A percentile compares a stretch with the other conserved stretches of the same genome.
phyloP scores from a whole-genome alignment of 2,888 invertebrate species.

The Chloromyia formosa region DNA sequence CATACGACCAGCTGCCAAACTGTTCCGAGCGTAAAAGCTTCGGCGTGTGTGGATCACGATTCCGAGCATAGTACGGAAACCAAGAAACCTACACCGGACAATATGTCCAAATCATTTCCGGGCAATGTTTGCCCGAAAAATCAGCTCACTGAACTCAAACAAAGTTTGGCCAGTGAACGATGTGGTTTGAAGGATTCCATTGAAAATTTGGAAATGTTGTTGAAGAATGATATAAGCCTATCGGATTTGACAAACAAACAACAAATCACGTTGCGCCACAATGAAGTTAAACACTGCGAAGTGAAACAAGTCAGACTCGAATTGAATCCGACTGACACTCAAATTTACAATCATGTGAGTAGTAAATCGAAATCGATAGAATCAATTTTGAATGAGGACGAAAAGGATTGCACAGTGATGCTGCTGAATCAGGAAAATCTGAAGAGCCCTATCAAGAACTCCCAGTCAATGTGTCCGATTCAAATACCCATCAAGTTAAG shows the following conservation, averaged over 20 bases:
- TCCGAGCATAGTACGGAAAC: background rate
- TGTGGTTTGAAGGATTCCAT: conserved; percentile 61
- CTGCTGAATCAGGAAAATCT: conserved; percentile 56
- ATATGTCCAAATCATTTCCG: conserved; percentile 25
- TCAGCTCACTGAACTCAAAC: conserved; percentile 58
- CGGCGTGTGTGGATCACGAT: conserved; percentile 55
- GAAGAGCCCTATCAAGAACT: conserved; percentile 60
- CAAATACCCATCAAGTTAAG: conserved; percentile 55
- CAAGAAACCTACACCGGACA: conserved; percentile 19
- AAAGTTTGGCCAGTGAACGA: conserved; percentile 57
- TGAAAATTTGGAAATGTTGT: conserved; percentile 62
- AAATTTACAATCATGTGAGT: conserved; percentile 13
- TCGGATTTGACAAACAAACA: conserved; percentile 63
- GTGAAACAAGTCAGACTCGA: conserved; percentile 9
- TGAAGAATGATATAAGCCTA: conserved; percentile 63
- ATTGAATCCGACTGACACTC: background rate
- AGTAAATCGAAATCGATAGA: conserved; percentile 40
- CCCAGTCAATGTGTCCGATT: conserved; percentile 62
- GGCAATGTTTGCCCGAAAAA: conserved; percentile 53
- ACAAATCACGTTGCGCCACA: conserved; percentile 57
- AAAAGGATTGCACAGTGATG: conserved; percentile 32
- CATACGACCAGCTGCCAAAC: conserved; percentile 54
- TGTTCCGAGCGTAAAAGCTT: conserved; percentile 52
- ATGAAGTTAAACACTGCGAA: conserved; percentile 13
- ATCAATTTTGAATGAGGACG: conserved; percentile 17